phyloP scores from a whole-genome alignment of 2,888 invertebrate genomes.

The Steromphala cineraria region DNA sequence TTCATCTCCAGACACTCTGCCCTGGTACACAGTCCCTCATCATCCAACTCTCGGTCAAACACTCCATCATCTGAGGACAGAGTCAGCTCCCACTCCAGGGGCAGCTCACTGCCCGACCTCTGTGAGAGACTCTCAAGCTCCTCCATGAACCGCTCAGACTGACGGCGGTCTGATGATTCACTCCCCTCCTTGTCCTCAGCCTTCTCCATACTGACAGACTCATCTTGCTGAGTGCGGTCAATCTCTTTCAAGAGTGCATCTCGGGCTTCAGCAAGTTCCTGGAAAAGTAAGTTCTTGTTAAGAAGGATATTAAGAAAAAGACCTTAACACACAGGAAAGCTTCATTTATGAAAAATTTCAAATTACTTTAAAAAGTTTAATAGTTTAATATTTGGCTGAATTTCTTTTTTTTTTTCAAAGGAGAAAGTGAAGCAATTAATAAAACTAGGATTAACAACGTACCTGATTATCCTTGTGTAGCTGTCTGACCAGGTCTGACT shows the following conservation, averaged over 20 bases:
- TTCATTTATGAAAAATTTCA: no score
- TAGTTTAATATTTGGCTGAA: no score
- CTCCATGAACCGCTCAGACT: conserved; percentile 37
- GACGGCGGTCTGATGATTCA: conserved; percentile 25
- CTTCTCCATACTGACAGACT: conserved; percentile 26
- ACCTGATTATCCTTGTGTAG: conserved; percentile 61
- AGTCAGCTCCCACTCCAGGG: conserved; percentile 47
- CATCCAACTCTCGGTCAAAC: conserved; percentile 29
- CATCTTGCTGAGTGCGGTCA: conserved; percentile 45
- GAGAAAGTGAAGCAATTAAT: not conserved
- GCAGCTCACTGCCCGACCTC: conserved; percentile 39
- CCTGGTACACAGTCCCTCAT: conserved; percentile 36
- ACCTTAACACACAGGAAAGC: no score
- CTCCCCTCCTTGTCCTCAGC: conserved; percentile 24
- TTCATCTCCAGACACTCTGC: conserved; percentile 45
- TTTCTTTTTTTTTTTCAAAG: not conserved
- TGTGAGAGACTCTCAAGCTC: conserved; percentile 43
- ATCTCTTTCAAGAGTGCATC: conserved; percentile 59
- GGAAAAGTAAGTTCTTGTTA: not conserved
- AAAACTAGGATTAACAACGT: not conserved
- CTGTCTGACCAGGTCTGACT: conserved; percentile 40
- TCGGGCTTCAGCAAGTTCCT: conserved; percentile 66
- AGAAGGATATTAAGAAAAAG: not conserved
- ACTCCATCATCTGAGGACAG: conserved; percentile 23
- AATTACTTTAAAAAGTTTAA: no score